Evolutionary conservation across 2,888 invertebrate species (phyloP), one percentile per base, ranked within the genome.

Genomic region (Drosophila testacea): DNA sequence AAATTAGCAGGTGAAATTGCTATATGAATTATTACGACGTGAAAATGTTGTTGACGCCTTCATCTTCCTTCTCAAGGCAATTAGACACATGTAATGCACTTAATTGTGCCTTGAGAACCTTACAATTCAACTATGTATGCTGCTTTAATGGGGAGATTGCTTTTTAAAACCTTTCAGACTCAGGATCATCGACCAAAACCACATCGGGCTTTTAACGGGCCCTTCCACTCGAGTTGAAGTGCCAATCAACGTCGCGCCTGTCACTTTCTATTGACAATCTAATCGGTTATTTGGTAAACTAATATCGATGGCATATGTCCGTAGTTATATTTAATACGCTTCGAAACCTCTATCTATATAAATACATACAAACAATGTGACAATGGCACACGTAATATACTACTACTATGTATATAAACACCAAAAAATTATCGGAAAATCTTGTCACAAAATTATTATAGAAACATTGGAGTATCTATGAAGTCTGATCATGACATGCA

Each of bases 1-100:
- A 77, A 83, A 83, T 81, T 69, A 77, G 61, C 79, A 83, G 79
- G 51, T 81, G 73, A 60, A 73, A 68, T 75, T 80, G 73, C 68
- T 57, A 66, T 62, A 78, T 75, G 80, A 82, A 78, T 83, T 83
- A 80, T 69, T 66, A 68, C 51, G 39, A 47, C 54, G 22, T 66
- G 51, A 7, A 11, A 32, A 7, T 32, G 9, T 46, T 30, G 36
- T 28, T n/a, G 28, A 30, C 30, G 10, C 34, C 27, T 30, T 39
- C 47, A 9, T 7, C 65, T 16, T n/a, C 27, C 51, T 38, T 1
- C 10, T 4, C 22, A 42, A 57, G 46, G 52, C 62, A 77, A 73
- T 73, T 77, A 63, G 52, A 39, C 62, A 76, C 64, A 73, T 77
- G 73, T 69, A 34, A 76, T 65, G 57, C 34, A 59, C 51, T 52